Evolutionary conservation across 2,888 invertebrate genomes (phyloP), one percentile per base, ranked within the genome.

Genomic region (Drosophila anomalipes): DNA sequence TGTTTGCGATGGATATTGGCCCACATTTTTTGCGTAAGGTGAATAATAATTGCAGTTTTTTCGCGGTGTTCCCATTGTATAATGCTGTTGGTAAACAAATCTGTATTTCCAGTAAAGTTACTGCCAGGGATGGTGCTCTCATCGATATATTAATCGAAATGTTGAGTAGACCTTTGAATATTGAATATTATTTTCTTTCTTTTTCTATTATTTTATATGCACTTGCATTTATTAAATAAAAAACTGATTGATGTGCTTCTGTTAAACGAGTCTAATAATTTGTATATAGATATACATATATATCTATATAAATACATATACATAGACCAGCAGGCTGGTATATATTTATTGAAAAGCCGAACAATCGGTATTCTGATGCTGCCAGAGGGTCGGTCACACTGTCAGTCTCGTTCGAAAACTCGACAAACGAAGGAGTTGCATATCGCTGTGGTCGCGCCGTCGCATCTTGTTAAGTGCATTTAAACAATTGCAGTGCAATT

Each of bases 1-100:
- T 0, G 90, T 81, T 54, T 93, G 93, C n/a, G 93, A 93, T 0
- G 93, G 93, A 79, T 93, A 93, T 47, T 89, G 83, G 0, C 72
- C 56, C 28, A 81, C 33, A 28, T 81, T 79, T 32, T 86, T 81
- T 7, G 83, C 77, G 41, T 92, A 92, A 1, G 92, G 92, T 3
- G 92, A 85, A 28, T 74, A 79, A 30, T 85, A 87, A 47, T 70
- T 79, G 5, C 64, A 74, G 30, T 79, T 83, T 61, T 86, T 89
- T 4, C 82, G 81, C 0, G 92, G 92, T 0, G 90, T 89, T 7
- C 81, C 74, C 92, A 92, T 92, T 60, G n/a, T 52, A 61, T 1
- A 33, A 7, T 47, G 10, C 7, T 68, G 51, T 67, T 66, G 47
- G 81, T 79, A 73, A 81, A 81, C 77, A 79, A 81, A 62, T 22